Evolutionary conservation across 1,140 invertebrate species (phyloP).

Genomic region (Zaprionus africanus): DNA sequence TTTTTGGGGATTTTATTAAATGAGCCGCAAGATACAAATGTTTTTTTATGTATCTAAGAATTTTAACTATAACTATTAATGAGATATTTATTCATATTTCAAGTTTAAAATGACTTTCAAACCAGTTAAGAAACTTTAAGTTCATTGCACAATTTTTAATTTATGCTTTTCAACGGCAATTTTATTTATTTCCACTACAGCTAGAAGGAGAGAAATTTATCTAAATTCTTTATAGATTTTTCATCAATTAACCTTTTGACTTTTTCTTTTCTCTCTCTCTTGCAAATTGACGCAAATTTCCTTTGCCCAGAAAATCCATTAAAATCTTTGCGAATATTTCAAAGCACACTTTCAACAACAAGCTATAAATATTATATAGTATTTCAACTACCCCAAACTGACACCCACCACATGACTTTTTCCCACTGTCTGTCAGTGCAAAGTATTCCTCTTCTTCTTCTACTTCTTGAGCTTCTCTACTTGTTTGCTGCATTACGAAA

Average conservation of each 20-base stretch:
- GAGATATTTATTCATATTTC: too few relatives aligned
- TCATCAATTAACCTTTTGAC: constrained; percentile 1
- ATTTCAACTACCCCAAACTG: neutral
- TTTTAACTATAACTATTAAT: too few relatives aligned
- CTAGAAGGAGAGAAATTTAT: neutral
- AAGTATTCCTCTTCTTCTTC: neutral
- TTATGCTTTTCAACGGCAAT: too few relatives aligned
- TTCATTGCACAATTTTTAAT: too few relatives aligned
- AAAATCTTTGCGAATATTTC: neutral
- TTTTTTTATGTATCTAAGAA: too few relatives aligned
- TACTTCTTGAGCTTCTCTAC: neutral
- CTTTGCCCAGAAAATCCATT: neutral
- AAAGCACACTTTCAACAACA: neutral
- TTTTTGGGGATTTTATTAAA: too few relatives aligned
- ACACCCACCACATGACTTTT: constrained; percentile 9
- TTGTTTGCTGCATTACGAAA: constrained; percentile 26
- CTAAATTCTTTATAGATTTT: neutral
- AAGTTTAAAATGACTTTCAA: too few relatives aligned
- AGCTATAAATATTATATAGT: constrained; percentile 7
- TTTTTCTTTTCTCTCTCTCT: neutral
- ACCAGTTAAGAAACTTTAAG: too few relatives aligned
- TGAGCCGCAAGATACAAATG: too few relatives aligned
- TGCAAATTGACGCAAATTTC: neutral
- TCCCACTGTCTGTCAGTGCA: neutral
- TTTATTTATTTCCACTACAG: neutral